Evolutionary conservation across 2,888 invertebrate genomes (phyloP).

Genomic region (Stratiomys singularior): DNA sequence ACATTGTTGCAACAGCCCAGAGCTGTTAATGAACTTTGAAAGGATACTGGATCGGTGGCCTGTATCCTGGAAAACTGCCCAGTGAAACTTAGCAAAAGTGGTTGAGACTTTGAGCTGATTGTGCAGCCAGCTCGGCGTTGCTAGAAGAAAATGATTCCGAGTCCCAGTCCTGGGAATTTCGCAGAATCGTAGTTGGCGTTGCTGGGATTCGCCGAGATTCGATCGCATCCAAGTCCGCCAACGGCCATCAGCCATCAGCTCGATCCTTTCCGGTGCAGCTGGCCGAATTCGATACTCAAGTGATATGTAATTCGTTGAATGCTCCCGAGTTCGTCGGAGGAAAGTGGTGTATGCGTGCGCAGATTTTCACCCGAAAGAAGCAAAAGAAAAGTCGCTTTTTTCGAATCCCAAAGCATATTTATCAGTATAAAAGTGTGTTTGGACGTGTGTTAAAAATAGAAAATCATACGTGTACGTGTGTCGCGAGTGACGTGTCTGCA

Average conservation of each 20-base stretch:
- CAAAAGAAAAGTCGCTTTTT: constrained; percentile 30
- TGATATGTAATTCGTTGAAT: constrained; percentile 20
- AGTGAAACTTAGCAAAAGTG: too few relatives aligned
- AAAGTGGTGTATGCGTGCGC: constrained; percentile 45
- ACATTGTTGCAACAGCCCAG: too few relatives aligned
- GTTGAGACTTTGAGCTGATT: too few relatives aligned
- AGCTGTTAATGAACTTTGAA: too few relatives aligned
- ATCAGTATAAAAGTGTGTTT: constrained; percentile 35
- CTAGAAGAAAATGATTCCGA: too few relatives aligned
- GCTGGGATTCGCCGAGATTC: too few relatives aligned
- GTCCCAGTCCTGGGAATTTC: too few relatives aligned
- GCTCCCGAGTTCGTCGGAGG: constrained; percentile 6
- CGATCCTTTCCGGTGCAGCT: background rate
- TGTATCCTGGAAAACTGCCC: too few relatives aligned
- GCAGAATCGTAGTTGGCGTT: too few relatives aligned
- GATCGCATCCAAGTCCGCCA: too few relatives aligned
- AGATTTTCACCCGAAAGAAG: constrained; percentile 42
- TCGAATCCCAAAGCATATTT: constrained; percentile 29
- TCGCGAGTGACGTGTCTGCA: constrained; percentile 50
- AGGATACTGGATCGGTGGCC: too few relatives aligned
- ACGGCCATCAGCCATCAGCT: background rate
- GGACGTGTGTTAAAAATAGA: constrained; percentile 50
- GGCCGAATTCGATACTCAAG: constrained; percentile 20
- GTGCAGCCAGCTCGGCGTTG: too few relatives aligned
- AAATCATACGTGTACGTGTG: constrained; percentile 50